Evolutionary conservation across 2,888 invertebrate genomes (phyloP).

Genomic region (Quadroppia sp.): DNA sequence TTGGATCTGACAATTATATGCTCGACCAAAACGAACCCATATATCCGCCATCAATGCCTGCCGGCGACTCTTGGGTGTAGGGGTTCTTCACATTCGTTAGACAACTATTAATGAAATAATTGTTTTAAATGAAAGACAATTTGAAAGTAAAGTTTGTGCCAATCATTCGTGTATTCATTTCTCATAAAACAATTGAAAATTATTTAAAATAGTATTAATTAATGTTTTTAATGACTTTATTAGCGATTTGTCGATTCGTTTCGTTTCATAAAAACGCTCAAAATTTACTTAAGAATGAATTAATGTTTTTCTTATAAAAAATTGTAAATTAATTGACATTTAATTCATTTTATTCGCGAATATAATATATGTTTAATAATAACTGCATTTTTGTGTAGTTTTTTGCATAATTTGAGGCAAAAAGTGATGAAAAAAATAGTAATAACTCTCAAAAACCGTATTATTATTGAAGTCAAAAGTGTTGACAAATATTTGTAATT

Average conservation of each 20-base stretch:
- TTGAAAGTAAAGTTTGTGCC: conserved; percentile 35
- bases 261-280: conserved; percentile 18
- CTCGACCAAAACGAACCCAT: conserved; percentile 43
- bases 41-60: conserved; percentile 45
- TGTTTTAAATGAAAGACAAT: not conserved
- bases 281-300: not conserved
- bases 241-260: not conserved
- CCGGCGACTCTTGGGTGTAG: conserved; percentile 49
- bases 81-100: not conserved
- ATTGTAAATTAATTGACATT: conserved; percentile 18
- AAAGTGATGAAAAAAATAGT: conserved; percentile 19
- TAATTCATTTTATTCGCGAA: not conserved
- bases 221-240: not conserved
- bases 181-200: not conserved
- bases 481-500: conserved; percentile 11
- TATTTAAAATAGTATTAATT: not conserved
- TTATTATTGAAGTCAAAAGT: conserved; percentile 16
- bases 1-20: conserved; percentile 39
- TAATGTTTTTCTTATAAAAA: not conserved
- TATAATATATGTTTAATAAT: not conserved
- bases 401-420: not conserved
- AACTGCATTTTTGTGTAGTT: not conserved
- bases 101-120: not conserved
- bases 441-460: conserved; percentile 34
- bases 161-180: conserved; percentile 14